Evolutionary conservation across 2,113 vertebrate genomes (phyloP).

Genomic region (Grallaria varia): DNA sequence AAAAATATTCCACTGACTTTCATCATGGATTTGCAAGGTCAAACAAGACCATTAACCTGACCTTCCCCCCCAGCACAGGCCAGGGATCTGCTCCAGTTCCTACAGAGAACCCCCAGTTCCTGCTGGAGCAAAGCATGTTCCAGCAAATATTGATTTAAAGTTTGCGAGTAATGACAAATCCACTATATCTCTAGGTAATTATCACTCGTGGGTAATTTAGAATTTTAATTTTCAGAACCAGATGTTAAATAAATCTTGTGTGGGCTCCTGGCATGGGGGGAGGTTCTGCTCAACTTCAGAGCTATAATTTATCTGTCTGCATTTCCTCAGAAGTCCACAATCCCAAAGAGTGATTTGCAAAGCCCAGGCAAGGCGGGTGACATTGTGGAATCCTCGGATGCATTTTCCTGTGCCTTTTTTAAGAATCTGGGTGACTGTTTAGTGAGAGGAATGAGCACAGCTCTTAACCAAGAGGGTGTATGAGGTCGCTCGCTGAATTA

Average conservation of each 20-base stretch:
- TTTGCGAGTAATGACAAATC: not conserved
- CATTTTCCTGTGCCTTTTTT: not conserved
- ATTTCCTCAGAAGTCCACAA: not conserved
- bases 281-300: not conserved
- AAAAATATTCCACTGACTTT: not conserved
- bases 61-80: not conserved
- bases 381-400: not conserved
- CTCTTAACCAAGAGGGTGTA: not conserved
- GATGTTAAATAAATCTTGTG: not conserved
- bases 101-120: not conserved
- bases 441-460: fast-evolving
- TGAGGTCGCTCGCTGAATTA: fast-evolving
- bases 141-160: not conserved
- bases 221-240: constrained; percentile 31
- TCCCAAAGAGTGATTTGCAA: not conserved
- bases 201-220: not conserved
- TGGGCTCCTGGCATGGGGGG: fast-evolving
- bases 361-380: not conserved
- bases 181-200: not conserved
- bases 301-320: not conserved
- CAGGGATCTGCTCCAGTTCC: not conserved
- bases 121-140: not conserved
- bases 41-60: not conserved
- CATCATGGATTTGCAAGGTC: not conserved
- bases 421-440: not conserved